A percentile compares a stretch with the other conserved stretches of the same genome.
These are phyloP conservation scores for Physeter macrocephalus DNA, from an alignment of 2,113 vertebrate species.

Conservation along the genomic window DNA sequence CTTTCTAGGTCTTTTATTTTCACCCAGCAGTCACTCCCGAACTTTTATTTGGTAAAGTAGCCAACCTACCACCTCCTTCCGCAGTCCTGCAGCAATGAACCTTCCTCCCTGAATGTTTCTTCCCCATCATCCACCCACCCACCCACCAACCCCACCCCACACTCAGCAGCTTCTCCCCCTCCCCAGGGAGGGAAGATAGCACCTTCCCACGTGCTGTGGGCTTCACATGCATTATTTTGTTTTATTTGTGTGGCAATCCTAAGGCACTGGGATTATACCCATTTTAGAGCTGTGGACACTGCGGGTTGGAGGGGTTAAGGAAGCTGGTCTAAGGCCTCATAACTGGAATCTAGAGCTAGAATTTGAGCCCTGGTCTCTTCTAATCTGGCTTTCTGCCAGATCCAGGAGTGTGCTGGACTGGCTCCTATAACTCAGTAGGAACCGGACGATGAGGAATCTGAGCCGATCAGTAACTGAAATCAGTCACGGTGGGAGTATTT, in stretches of 20 bases:
- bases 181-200: neutral
- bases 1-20: neutral
- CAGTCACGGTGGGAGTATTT: neutral
- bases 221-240: neutral
- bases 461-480: neutral
- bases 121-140: fast-evolving
- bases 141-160: neutral
- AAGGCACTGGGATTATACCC: neutral
- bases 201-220: fast-evolving
- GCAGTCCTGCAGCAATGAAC: too few relatives aligned
- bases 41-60: neutral
- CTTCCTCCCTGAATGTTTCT: neutral
- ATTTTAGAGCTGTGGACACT: neutral
- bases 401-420: neutral
- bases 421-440: neutral
- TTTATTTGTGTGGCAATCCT: neutral
- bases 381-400: neutral
- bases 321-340: neutral
- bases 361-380: neutral
- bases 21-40: too few relatives aligned
- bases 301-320: neutral
- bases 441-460: fast-evolving
- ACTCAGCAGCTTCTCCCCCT: neutral
- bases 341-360: neutral
- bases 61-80: neutral